phyloP scores from a whole-genome alignment of 2,113 vertebrate genomes.

The Archilochus colubris region DNA sequence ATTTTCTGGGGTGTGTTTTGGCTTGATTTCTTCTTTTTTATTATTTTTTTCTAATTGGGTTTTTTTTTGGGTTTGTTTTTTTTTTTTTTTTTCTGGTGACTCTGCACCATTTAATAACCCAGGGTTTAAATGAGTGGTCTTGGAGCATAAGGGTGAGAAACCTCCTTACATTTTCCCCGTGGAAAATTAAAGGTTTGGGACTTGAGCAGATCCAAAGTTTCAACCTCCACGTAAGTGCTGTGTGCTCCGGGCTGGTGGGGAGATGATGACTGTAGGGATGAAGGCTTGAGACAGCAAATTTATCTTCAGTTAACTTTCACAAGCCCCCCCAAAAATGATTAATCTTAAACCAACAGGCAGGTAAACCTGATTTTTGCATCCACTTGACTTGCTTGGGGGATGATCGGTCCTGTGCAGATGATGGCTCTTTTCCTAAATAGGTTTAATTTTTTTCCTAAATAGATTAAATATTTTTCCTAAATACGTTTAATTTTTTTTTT shows the following conservation, averaged over 20 bases:
- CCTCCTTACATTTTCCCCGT: background rate
- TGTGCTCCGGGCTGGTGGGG: background rate
- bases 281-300: background rate
- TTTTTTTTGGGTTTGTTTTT: background rate
- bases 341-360: background rate
- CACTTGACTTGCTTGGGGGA: background rate
- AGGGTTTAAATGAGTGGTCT: background rate
- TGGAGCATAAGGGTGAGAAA: background rate
- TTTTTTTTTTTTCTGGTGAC: background rate
- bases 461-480: too few relatives aligned
- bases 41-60: background rate
- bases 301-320: background rate
- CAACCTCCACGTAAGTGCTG: background rate
- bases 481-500: too few relatives aligned
- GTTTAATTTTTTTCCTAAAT: background rate
- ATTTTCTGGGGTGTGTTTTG: slow-evolving; percentile 16
- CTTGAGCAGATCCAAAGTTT: background rate
- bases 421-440: background rate
- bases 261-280: background rate
- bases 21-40: background rate
- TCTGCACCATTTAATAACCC: background rate
- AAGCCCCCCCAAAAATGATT: accelerated
- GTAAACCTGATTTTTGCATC: background rate
- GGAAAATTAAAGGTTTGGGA: background rate
- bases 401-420: background rate